phyloP scores from a whole-genome alignment of 2,888 invertebrate species.

The Selenia dentaria region DNA sequence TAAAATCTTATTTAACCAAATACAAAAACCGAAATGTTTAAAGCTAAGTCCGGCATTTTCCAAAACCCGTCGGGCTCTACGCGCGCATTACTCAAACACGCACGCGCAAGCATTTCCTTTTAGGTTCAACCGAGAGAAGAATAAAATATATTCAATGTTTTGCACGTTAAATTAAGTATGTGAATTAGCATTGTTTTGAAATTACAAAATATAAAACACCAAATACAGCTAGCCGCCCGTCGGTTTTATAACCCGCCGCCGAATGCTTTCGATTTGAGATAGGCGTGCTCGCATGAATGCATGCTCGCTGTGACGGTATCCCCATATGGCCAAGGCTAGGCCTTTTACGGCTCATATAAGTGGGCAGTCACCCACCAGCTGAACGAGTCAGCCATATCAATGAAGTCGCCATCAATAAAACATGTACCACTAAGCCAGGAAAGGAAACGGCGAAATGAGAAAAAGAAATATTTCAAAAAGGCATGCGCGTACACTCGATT shows the following conservation, averaged over 20 bases:
- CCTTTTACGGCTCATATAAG: constrained; percentile 82
- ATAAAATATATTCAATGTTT: constrained; percentile 7
- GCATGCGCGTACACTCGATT: constrained; percentile 69
- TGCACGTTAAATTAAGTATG: constrained; percentile 3
- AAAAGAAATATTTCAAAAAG: constrained; percentile 81
- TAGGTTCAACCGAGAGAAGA: not conserved
- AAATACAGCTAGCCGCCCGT: constrained; percentile 60
- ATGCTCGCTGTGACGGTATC: constrained; percentile 75
- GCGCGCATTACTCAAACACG: constrained; percentile 9
- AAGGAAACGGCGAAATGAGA: constrained; percentile 81
- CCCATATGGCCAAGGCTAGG: constrained; percentile 82
- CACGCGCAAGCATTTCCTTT: constrained; percentile 18
- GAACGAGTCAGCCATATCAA: constrained; percentile 84
- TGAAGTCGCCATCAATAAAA: constrained; percentile 84
- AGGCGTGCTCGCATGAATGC: constrained; percentile 77
- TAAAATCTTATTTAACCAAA: no score
- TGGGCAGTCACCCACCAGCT: constrained; percentile 82
- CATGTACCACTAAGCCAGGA: constrained; percentile 81
- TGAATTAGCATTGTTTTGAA: constrained; percentile 11
- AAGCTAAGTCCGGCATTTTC: no score
- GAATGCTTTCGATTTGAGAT: constrained; percentile 65
- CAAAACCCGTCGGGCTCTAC: not conserved
- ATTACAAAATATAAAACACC: constrained; percentile 47
- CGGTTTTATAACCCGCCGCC: not conserved
- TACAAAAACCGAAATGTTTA: no score